Conservation (phyloP, 2,797 vertebrate genomes). For the Sebastes melanostomus region DNA sequence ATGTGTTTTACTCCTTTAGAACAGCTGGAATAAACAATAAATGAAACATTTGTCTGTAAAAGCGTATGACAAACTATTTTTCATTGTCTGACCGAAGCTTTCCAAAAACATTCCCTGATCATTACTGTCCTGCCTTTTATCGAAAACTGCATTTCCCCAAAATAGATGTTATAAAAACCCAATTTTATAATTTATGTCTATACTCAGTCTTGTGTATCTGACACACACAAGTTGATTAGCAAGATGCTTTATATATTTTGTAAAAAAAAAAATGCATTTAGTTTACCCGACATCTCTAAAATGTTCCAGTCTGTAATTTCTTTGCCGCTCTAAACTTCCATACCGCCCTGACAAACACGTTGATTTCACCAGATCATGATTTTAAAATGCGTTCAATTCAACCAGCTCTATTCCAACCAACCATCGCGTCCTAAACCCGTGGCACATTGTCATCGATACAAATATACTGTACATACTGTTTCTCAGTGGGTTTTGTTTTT, state of each 20-base stretch:
- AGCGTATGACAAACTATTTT: neutral
- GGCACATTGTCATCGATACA: conserved; percentile 54
- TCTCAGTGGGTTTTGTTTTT: conserved; percentile 24
- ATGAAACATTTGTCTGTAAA: neutral
- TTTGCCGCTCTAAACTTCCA: neutral
- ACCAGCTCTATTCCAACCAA: neutral
- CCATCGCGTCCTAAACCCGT: conserved; percentile 29
- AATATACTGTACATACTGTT: conserved; percentile 53
- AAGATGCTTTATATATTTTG: neutral
- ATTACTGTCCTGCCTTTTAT: neutral
- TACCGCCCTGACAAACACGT: neutral
- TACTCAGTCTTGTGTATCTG: neutral
- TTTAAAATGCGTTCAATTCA: neutral
- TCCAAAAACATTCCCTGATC: neutral
- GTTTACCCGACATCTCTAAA: neutral
- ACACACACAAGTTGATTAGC: neutral
- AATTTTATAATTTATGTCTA: neutral
- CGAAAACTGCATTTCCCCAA: neutral
- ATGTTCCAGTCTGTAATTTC: neutral
- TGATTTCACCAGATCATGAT: neutral
- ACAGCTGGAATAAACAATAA: neutral
- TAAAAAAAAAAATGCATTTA: neutral
- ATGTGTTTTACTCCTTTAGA: neutral
- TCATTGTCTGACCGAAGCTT: neutral
- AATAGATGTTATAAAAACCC: neutral